Base-by-base conservation (phyloP, 1,140 invertebrate species). In the Steinernema khuongi region DNA sequence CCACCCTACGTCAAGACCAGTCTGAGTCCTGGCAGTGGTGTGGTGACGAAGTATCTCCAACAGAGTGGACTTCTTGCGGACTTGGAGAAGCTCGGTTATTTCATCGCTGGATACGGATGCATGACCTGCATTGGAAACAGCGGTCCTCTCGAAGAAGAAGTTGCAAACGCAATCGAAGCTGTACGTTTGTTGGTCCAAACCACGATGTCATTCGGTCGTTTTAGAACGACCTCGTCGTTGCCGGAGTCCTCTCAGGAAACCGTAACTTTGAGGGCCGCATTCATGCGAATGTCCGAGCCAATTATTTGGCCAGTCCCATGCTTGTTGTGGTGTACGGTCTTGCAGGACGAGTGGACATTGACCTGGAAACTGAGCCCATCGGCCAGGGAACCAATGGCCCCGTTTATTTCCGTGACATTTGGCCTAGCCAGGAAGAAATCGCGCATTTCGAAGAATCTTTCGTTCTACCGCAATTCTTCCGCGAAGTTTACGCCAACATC, bases 61-160 rank as follows among this genome's bases (percentile, higher is more conserved):
- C 91, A 93, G 82, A 28, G 29, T 31, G 94, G 94, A 0, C 93
- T 98, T 1, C 90, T 93, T 28, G 91, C 92, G 0, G 91, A 90
- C 81, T 86, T 99, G 43, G 90, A 92, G 75, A 89, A 92, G 85
- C 88, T 97, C 14, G 96, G 95, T 83, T 99, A 97, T 86, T 90
- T 94, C 81, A 91, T 94, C 70, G 92, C 93, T 31, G 95, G 95
- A n/a, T 97, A 95, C 84, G 90, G 96, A 0, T 98, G 96, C 87
- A 97, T 97, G 94, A 98, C 95, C 0, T 98, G 96, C 86, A 99
- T 99, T 78, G 96, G 96, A 7, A 98, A 98, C 86, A 93, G 92
- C 67, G 96, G 96, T 14, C 94, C 94, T 0, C 89, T 99, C 4
- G 91, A 93, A 71, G 94, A 96, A 74, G 89, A 91, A 76, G 91